Conservation (phyloP, 2,888 invertebrate species). For the Sacculina carcini region DNA sequence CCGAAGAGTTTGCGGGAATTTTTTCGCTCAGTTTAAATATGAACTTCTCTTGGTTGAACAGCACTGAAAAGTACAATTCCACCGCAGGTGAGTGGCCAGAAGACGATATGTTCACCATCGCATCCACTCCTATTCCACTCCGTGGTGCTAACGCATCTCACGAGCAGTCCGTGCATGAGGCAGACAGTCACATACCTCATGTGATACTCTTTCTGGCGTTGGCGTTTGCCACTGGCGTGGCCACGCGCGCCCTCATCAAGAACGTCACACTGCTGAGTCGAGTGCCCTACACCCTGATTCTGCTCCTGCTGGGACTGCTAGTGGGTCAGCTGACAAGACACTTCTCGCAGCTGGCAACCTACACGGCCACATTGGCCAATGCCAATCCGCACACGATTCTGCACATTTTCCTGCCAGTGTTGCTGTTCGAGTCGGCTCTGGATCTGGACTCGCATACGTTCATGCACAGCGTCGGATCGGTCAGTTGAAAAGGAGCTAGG, state of each 20-base stretch:
- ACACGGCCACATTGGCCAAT: constrained; percentile 16
- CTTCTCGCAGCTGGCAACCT: constrained; percentile 13
- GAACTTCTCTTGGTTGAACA: no score
- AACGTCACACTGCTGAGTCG: neutral
- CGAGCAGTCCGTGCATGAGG: no score
- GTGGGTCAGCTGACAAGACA: neutral
- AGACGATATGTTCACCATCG: no score
- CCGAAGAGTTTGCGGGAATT: no score
- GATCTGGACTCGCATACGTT: constrained; percentile 22
- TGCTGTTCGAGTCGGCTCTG: constrained; percentile 23
- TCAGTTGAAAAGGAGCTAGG: neutral
- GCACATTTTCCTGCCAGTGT: constrained; percentile 21
- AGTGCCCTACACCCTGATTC: neutral
- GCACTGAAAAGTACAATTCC: no score
- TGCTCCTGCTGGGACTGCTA: neutral
- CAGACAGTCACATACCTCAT: no score
- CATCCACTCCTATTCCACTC: no score
- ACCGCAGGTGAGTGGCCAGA: no score
- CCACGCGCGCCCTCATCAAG: neutral
- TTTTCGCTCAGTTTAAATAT: no score
- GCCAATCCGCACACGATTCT: constrained; percentile 20
- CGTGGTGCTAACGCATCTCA: no score
- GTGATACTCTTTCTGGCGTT: neutral
- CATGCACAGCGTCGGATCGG: constrained; percentile 16
- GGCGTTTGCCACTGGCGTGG: neutral